Evolutionary conservation across 1,140 invertebrate genomes (phyloP).

Genomic region (Zaprionus kolodkinae): DNA sequence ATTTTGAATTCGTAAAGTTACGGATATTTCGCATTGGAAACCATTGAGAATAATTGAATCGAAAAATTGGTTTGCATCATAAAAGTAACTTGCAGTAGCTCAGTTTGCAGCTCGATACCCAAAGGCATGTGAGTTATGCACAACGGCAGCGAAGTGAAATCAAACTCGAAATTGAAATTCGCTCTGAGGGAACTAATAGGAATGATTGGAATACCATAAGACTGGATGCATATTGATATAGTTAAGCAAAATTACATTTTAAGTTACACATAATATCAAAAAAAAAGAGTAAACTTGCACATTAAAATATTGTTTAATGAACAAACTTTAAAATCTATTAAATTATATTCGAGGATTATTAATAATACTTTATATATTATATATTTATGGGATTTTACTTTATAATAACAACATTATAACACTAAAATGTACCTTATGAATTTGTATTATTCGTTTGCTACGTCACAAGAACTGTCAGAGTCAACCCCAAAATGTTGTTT

Average conservation of each 20-base stretch:
- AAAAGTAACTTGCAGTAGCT: conserved; percentile 44
- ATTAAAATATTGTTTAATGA: no score
- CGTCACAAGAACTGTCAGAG: conserved; percentile 4
- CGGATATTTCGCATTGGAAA: conserved; percentile 33
- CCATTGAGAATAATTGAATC: conserved; percentile 70
- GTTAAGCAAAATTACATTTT: no score
- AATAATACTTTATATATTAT: background rate
- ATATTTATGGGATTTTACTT: background rate
- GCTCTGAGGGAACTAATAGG: conserved; percentile 4
- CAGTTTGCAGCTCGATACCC: conserved; percentile 25
- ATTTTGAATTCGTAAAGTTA: conserved; percentile 58
- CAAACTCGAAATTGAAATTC: conserved; percentile 25
- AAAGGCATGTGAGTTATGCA: background rate
- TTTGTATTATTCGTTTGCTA: conserved; percentile 17
- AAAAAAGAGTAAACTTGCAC: no score
- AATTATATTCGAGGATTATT: no score
- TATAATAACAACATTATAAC: no score
- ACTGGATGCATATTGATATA: no score
- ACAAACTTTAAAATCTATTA: no score
- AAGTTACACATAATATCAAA: no score
- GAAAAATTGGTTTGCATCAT: conserved; percentile 62
- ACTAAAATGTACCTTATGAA: background rate
- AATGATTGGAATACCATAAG: no score
- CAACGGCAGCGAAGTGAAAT: background rate
- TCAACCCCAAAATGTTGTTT: conserved; percentile 28